These are phyloP conservation scores for Trisateles emortualis DNA, from an alignment of 2,888 invertebrate species.

Conservation along the genomic window DNA sequence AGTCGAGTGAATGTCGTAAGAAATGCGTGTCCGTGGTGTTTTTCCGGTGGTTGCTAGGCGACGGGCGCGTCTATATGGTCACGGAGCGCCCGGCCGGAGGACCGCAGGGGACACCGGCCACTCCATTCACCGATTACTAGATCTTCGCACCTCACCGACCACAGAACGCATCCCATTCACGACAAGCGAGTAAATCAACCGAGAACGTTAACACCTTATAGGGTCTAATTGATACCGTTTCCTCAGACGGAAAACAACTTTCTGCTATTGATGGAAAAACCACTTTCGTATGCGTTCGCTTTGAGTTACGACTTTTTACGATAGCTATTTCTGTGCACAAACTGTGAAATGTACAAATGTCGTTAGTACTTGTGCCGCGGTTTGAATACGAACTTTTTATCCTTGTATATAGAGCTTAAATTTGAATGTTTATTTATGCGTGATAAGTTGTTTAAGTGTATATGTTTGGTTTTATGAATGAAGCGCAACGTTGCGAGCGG, in stretches of 20 bases:
- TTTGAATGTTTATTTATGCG: conserved; percentile 44
- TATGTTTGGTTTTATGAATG: conserved; percentile 81
- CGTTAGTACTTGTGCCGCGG: conserved; percentile 37
- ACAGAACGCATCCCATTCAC: conserved; percentile 84
- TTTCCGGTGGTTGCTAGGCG: conserved; percentile 54
- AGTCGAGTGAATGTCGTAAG: conserved; percentile 52
- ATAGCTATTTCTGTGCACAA: conserved; percentile 75
- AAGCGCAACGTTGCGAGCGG: conserved; percentile 85
- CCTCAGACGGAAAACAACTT: conserved; percentile 82
- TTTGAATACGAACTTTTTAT: conserved; percentile 52
- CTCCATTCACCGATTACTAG: conserved; percentile 78
- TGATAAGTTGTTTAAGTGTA: conserved; percentile 55
- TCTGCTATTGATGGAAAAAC: conserved; percentile 76
- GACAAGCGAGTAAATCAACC: conserved; percentile 83
- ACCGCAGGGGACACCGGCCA: conserved; percentile 58
- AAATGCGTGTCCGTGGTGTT: conserved; percentile 57
- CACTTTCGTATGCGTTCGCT: conserved; percentile 78
- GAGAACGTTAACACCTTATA: conserved; percentile 68
- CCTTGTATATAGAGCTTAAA: conserved; percentile 55
- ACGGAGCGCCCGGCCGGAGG: conserved; percentile 44
- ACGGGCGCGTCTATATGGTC: conserved; percentile 39
- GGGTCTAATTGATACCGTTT: conserved; percentile 68
- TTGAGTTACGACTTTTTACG: conserved; percentile 81
- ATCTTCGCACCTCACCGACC: conserved; percentile 80
- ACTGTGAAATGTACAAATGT: conserved; percentile 51